These are phyloP conservation scores for Potorous gilbertii DNA, from an alignment of 2,797 vertebrate genomes.

Conservation along the genomic window DNA sequence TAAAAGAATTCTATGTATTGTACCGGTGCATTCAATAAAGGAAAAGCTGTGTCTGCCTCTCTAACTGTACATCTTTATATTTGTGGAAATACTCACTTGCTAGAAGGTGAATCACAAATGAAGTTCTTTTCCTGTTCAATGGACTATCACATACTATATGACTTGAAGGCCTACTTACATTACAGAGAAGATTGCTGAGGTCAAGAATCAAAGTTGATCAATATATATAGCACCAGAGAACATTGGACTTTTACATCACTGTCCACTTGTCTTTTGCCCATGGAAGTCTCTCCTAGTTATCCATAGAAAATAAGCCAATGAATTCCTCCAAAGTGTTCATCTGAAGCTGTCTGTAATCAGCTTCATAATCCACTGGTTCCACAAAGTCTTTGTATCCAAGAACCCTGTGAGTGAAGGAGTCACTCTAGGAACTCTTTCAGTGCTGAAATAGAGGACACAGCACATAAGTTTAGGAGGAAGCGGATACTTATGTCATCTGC, in stretches of 20 bases:
- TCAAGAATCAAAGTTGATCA: slow-evolving; percentile 14
- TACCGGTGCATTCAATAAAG: not conserved
- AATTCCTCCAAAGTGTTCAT: slow-evolving; percentile 29
- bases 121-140: slow-evolving; percentile 29
- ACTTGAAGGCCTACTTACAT: not conserved
- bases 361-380: slow-evolving; percentile 22
- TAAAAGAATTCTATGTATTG: not conserved
- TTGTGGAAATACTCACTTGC: not conserved
- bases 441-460: slow-evolving; percentile 10
- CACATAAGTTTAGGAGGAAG: not conserved
- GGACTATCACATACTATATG: not conserved
- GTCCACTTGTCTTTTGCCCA: not conserved
- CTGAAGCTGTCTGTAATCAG: slow-evolving; percentile 42
- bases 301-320: slow-evolving; percentile 41
- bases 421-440: slow-evolving; percentile 10
- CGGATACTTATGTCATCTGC: not conserved
- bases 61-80: not conserved
- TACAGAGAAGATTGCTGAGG: not conserved
- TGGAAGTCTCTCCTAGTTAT: slow-evolving; percentile 40
- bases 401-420: not conserved
- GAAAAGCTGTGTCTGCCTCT: not conserved
- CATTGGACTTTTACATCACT: slow-evolving; percentile 37
- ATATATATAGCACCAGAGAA: slow-evolving; percentile 23
- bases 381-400: not conserved
- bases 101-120: not conserved